Conservation (phyloP, 2,888 invertebrate species). For the Patella depressa region DNA sequence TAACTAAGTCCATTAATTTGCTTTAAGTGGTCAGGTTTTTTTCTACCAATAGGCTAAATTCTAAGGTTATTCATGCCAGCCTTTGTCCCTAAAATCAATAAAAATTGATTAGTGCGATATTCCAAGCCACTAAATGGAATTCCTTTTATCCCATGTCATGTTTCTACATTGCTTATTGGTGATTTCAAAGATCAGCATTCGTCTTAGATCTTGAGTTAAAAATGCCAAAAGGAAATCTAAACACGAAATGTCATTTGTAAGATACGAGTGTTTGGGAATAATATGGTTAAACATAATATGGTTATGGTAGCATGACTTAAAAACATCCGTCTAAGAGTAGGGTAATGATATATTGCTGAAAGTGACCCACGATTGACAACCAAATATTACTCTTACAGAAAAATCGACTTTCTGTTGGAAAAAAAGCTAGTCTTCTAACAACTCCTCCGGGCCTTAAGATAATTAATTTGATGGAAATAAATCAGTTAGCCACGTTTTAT, state of each 20-base stretch:
- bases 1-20: constrained; percentile 9
- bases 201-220: constrained; percentile 5
- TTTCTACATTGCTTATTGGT: constrained; percentile 10
- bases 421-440: too few relatives aligned
- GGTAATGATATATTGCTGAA: too few relatives aligned
- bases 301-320: too few relatives aligned
- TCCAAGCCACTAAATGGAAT: constrained; percentile 6
- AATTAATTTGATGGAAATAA: too few relatives aligned
- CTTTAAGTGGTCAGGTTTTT: background rate
- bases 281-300: too few relatives aligned
- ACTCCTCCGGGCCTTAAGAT: too few relatives aligned
- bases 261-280: background rate
- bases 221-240: constrained; percentile 4
- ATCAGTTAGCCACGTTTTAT: too few relatives aligned
- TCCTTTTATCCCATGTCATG: constrained; percentile 3
- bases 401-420: too few relatives aligned
- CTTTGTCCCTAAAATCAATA: constrained; percentile 5
- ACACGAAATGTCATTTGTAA: background rate
- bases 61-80: constrained; percentile 5
- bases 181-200: background rate
- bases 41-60: constrained; percentile 8
- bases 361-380: too few relatives aligned
- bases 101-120: constrained; percentile 2
- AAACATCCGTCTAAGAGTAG: too few relatives aligned
- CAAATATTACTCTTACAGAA: too few relatives aligned